Conservation (phyloP, 2,113 vertebrate species). For the Meles meles region DNA sequence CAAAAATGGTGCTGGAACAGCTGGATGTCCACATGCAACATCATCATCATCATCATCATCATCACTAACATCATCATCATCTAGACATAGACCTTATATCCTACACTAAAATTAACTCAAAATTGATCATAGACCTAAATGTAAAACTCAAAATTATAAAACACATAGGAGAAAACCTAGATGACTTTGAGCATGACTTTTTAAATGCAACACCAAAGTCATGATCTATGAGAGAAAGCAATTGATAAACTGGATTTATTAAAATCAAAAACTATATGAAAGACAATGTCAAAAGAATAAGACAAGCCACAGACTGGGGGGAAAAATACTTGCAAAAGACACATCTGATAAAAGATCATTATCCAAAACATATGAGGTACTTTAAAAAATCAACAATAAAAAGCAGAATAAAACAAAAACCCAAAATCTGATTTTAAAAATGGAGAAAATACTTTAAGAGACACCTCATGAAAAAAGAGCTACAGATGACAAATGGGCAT, state of each 20-base stretch:
- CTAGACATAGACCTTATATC: neutral
- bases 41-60: neutral
- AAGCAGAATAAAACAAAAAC: neutral
- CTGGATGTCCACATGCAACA: neutral
- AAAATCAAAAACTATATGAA: neutral
- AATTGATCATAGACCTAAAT: neutral
- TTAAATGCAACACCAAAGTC: neutral
- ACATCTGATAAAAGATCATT: neutral
- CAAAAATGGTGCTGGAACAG: neutral
- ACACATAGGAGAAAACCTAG: neutral
- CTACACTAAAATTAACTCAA: neutral
- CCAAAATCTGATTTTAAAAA: neutral
- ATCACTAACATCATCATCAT: neutral
- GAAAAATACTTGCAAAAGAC: neutral
- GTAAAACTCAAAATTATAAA: neutral
- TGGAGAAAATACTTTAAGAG: neutral
- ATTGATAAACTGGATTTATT: neutral
- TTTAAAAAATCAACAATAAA: neutral
- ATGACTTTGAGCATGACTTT: neutral
- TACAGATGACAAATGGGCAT: neutral
- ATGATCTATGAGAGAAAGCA: neutral
- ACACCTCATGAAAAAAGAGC: neutral
- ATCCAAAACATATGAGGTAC: neutral
- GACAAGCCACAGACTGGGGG: neutral
- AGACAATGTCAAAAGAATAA: neutral